Evolutionary conservation across 2,797 vertebrate species (phyloP).

Genomic region (Sebastes kiyomatsui): DNA sequence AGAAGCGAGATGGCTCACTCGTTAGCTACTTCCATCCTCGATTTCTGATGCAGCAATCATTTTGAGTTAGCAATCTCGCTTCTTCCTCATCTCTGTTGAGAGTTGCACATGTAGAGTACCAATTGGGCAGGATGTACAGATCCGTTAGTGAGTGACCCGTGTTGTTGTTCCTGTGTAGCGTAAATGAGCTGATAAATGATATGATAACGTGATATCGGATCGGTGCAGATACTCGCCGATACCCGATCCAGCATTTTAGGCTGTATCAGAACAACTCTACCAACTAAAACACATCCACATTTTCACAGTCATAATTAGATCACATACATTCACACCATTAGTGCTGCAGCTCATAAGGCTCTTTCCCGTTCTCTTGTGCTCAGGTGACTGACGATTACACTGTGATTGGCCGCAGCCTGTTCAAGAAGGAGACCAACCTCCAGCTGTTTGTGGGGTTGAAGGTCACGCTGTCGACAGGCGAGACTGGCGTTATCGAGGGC

Average conservation of each 20-base stretch:
- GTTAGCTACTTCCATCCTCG: background rate
- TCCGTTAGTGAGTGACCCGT: background rate
- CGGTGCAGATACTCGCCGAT: too few species aligned
- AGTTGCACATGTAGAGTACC: background rate
- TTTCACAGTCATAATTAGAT: background rate
- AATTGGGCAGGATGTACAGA: background rate
- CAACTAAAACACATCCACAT: background rate
- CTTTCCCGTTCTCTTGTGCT: slow-evolving; percentile 8
- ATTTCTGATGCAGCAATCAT: background rate
- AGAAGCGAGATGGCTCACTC: background rate
- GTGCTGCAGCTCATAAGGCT: slow-evolving; percentile 1
- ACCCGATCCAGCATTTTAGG: too few species aligned
- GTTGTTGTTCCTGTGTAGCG: background rate
- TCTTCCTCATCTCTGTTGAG: background rate
- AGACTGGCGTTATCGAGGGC: slow-evolving; percentile 91
- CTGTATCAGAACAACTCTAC: too few species aligned
- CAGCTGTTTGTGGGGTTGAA: slow-evolving; percentile 96
- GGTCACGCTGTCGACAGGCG: slow-evolving; percentile 92
- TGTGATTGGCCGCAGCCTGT: slow-evolving; percentile 93
- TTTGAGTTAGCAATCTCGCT: background rate
- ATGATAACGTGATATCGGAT: background rate
- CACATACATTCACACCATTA: background rate
- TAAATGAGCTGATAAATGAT: background rate
- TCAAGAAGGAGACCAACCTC: slow-evolving; percentile 99
- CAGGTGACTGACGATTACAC: slow-evolving; percentile 94